Base-by-base conservation (phyloP, 2,888 invertebrate genomes). In the Cylindroiulus punctatus region DNA sequence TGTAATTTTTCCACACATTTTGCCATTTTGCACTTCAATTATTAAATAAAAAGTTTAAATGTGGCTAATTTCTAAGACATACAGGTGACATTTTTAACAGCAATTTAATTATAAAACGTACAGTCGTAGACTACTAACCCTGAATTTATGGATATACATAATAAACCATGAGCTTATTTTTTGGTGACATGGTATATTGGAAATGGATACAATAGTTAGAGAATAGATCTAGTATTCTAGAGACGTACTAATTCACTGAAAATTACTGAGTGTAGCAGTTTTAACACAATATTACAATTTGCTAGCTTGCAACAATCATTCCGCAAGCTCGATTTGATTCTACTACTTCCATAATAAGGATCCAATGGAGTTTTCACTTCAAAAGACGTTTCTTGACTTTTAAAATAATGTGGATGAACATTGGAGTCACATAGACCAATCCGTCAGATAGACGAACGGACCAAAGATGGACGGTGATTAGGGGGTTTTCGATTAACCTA, bases 11-110 rank as follows among this genome's bases (percentile, higher is more conserved):
- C 52, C 52, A 52, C 52, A 52, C 52, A 52, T 19, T 52, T 52
- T 52, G 52, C 52, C 52, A 52, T 52, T 52, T 52, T 52, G 52
- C 52, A 52, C 52, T 52, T 52, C 52, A 52, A 52, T 52, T 52
- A 52, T 52, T 52, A 52, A 52, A 52, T 17, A 17, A 52, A 17
- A 52, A 52, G 52, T 52, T n/a, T 52, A 52, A 52, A 52, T 52
- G 52, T 52, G 52, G 52, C 52, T 52, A 52, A 52, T 52, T 52
- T 52, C 52, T 52, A 52, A 17, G 52, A 52, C 52, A 52, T 52
- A 52, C 52, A 52, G 52, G 52, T 52, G 52, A 52, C 52, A 52
- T 52, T 52, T 52, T 52, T 52, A 52, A 52, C 52, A 52, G 19
- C 52, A 52, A 52, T 52, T 52, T 52, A 52, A 52, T 52, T 52